These are phyloP conservation scores for Montipora cactus DNA, from an alignment of 64 coral and sea anemone genomes.

Conservation along the genomic window DNA sequence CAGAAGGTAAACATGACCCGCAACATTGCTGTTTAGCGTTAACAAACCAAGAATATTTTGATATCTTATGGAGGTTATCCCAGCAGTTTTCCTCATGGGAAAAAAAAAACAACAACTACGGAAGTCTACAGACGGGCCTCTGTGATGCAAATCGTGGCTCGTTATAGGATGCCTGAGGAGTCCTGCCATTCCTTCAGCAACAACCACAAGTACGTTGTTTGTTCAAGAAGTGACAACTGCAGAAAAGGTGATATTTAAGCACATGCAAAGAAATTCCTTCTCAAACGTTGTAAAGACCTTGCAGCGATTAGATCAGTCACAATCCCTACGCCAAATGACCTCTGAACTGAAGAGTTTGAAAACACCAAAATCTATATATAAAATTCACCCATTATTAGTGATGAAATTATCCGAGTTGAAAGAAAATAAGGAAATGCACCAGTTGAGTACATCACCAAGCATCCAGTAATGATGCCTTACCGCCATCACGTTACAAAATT, in stretches of 20 bases:
- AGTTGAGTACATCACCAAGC: neutral
- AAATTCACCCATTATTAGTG: neutral
- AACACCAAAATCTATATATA: neutral
- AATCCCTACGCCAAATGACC: neutral
- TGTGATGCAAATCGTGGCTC: constrained; percentile 18
- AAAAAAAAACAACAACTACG: neutral
- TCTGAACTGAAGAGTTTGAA: neutral
- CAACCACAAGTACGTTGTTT: neutral
- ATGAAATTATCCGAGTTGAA: constrained; percentile 24
- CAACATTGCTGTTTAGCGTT: neutral
- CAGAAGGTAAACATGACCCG: neutral
- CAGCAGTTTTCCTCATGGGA: constrained; percentile 31
- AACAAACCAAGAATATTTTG: neutral
- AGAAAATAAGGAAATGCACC: neutral
- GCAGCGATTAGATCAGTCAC: neutral
- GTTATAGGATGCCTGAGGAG: neutral
- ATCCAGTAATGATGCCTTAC: constrained; percentile 27
- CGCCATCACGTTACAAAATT: too few species aligned
- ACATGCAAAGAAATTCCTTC: neutral
- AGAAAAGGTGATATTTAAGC: too few species aligned
- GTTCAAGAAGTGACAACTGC: neutral
- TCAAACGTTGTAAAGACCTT: neutral
- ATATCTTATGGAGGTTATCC: neutral
- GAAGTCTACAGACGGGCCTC: neutral
- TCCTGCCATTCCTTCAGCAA: too few species aligned